Evolutionary conservation across 2,888 invertebrate genomes (phyloP), one percentile per base, ranked within the genome.

Genomic region (Cataglyphis albicans): DNA sequence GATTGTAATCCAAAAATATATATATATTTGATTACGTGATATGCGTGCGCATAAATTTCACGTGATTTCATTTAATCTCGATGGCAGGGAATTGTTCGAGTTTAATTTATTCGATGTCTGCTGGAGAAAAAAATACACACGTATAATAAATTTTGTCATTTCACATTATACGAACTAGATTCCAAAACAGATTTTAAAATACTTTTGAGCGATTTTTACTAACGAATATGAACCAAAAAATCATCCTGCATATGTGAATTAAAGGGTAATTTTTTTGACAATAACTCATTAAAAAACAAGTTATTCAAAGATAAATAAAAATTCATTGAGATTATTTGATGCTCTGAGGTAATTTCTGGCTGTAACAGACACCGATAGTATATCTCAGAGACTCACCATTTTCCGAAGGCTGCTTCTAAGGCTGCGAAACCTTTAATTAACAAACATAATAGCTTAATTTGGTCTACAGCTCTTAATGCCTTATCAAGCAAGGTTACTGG

Each of bases 401-500:
- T 78, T 59, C 67, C 70, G 44, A 61, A 80, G 44, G 35, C 59
- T 80, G 21, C 21, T 21, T 25, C 59, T 80, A 70, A 70, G 78
- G 70, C 70, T 70, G 35, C 35, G 25, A 59, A 70, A 70, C 44
- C 78, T 44, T 80, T 80, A 80, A 80, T 80, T 80, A 80, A 80
- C 78, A 80, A 80, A 80, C 70, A 80, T 70, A 80, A 80, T 80
- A 70, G 78, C 70, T 80, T 80, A 80, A 80, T 80, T 80, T 80
- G 70, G 78, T 59, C 78, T 70, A 65, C 68, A 82, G 70, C 72
- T 65, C 83, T 86, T 88, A 86, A 88, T 88, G 76, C 84, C 88
- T 88, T 87, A 87, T 88, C 87, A 86, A 83, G 87, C 84, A 18
- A 59, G 83, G 82, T 86, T 86, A 84, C 84, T 78, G 89, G 82